Evolutionary conservation across 2,888 invertebrate species (phyloP).

Genomic region (Cryptops parisi): DNA sequence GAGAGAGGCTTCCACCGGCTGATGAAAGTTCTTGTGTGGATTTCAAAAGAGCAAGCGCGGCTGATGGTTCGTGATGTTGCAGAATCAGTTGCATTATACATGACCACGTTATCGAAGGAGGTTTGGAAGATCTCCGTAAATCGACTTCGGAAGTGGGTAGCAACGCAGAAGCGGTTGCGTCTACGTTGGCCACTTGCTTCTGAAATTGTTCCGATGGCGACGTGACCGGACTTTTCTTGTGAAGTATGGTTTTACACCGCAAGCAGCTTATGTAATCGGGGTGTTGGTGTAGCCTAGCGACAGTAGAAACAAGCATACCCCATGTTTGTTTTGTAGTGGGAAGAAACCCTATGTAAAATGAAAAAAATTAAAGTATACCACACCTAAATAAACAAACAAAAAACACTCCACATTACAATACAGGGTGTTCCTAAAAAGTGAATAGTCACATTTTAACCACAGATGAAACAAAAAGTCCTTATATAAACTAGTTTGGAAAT

Average conservation of each 20-base stretch:
- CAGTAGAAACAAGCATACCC: neutral
- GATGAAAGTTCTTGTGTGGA: neutral
- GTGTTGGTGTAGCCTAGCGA: neutral
- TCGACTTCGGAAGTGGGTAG: neutral
- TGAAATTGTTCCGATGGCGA: neutral
- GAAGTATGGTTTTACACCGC: neutral
- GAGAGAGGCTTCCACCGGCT: neutral
- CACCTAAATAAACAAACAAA: neutral
- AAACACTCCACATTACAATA: no score
- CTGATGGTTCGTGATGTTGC: neutral
- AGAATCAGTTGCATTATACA: neutral
- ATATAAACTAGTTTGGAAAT: no score
- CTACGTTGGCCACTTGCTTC: neutral
- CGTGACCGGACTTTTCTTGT: neutral
- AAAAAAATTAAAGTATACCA: neutral
- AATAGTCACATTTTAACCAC: neutral
- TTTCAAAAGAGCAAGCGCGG: neutral
- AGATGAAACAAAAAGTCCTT: no score
- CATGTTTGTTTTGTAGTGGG: neutral
- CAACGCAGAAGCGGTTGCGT: neutral
- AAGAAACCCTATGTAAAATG: slow-evolving; percentile 3
- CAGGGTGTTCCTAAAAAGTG: no score
- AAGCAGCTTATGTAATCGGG: neutral
- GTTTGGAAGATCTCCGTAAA: neutral
- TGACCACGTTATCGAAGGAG: neutral